These are phyloP conservation scores for Poicephalus gulielmi DNA, from an alignment of 2,113 vertebrate species.

Conservation along the genomic window DNA sequence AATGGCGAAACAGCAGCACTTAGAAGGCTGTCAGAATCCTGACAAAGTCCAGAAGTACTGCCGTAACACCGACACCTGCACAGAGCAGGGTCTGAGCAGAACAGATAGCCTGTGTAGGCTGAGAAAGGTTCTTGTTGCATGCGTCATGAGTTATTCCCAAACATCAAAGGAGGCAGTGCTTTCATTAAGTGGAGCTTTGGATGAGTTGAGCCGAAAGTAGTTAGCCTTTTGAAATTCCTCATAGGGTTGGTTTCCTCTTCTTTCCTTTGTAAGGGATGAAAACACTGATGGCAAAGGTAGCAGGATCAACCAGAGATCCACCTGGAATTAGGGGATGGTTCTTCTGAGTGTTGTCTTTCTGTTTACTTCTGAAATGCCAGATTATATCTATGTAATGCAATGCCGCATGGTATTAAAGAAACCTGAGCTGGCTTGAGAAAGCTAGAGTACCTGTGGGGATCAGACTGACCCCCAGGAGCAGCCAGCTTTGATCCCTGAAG, in stretches of 20 bases:
- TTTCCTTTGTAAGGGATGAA: not conserved
- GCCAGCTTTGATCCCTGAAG: not conserved
- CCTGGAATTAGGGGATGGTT: not conserved
- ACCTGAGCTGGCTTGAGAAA: not conserved
- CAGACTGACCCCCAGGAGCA: not conserved
- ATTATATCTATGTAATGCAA: not conserved
- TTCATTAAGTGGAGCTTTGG: not conserved
- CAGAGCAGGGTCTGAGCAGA: not conserved
- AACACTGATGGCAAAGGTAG: not conserved
- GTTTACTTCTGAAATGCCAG: not conserved
- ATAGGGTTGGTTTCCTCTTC: not conserved
- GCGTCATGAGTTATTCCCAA: not conserved
- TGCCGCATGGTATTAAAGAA: not conserved
- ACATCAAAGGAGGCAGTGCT: not conserved
- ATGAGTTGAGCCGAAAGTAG: not conserved
- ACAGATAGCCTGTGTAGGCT: not conserved
- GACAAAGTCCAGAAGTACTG: not conserved
- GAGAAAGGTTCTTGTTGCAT: not conserved
- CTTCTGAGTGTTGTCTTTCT: not conserved
- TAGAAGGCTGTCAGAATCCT: not conserved
- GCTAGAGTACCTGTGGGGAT: not conserved
- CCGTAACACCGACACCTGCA: fast-evolving
- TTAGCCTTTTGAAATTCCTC: not conserved
- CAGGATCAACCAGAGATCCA: not conserved
- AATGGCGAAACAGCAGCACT: not conserved